A percentile compares a stretch with the other conserved stretches of the same genome.
Evolutionary conservation across 1,140 invertebrate genomes (phyloP).

Genomic region (Ridgeia piscesae): DNA sequence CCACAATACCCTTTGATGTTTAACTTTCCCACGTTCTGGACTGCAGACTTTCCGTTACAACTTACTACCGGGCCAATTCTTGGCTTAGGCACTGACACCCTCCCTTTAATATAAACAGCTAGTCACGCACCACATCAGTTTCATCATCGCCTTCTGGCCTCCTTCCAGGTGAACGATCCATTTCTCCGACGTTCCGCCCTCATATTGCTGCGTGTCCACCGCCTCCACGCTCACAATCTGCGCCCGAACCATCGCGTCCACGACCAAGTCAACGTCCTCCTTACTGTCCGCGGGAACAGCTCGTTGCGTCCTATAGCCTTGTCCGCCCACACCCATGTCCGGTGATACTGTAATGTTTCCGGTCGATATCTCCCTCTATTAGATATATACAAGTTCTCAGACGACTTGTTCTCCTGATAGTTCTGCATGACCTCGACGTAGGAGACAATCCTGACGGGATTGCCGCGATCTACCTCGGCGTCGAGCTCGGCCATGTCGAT

Average conservation of each 20-base stretch:
- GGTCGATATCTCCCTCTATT: background rate
- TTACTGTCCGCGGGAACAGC: conserved; percentile 22
- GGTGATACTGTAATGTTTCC: conserved; percentile 9
- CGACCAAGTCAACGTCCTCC: conserved; percentile 14
- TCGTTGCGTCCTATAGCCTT: conserved; percentile 16
- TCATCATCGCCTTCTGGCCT: conserved; percentile 30
- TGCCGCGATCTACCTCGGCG: conserved; percentile 20
- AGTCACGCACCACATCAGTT: conserved; percentile 29
- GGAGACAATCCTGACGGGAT: conserved; percentile 19
- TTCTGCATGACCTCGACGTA: background rate
- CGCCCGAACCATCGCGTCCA: conserved; percentile 20
- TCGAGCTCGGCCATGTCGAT: background rate
- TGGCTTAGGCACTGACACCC: no score
- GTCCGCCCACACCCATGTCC: conserved; percentile 26
- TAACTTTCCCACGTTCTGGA: no score
- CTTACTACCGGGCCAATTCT: no score
- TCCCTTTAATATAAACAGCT: no score
- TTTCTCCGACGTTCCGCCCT: conserved; percentile 31
- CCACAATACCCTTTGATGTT: no score
- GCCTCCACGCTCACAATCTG: conserved; percentile 26
- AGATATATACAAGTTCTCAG: background rate
- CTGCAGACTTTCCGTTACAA: no score
- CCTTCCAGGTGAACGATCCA: conserved; percentile 32
- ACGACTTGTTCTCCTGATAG: conserved; percentile 11
- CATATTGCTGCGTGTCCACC: conserved; percentile 20